Evolutionary conservation across 2,888 invertebrate genomes (phyloP).

Genomic region (Noctua janthina): DNA sequence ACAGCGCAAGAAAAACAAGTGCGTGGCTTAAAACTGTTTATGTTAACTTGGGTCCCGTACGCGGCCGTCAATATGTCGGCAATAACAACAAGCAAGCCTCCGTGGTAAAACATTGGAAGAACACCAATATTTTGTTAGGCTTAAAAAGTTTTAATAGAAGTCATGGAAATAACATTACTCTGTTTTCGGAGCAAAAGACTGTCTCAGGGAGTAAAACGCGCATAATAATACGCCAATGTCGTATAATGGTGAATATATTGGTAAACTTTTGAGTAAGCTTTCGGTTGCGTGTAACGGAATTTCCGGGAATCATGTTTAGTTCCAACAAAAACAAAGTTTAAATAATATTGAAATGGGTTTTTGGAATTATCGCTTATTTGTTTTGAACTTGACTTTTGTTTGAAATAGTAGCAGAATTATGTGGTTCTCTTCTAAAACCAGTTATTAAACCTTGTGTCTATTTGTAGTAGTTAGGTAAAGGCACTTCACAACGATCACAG

Average conservation of each 20-base stretch:
- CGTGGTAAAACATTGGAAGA: conserved; percentile 56
- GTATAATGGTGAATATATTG: conserved; percentile 45
- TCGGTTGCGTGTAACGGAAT: conserved; percentile 25
- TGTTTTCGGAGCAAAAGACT: conserved; percentile 41
- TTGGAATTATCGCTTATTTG: not conserved
- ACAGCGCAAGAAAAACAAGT: conserved; percentile 59
- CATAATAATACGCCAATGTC: conserved; percentile 32
- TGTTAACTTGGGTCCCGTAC: conserved; percentile 43
- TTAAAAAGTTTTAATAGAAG: conserved; percentile 75
- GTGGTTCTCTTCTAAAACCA: not conserved
- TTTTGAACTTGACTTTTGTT: not conserved
- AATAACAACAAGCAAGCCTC: conserved; percentile 55
- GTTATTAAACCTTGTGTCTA: not conserved
- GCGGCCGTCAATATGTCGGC: conserved; percentile 45
- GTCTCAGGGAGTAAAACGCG: conserved; percentile 27
- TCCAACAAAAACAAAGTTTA: not conserved
- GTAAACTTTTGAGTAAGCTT: conserved; percentile 49
- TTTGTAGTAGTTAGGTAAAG: not conserved
- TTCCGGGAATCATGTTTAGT: conserved; percentile 22
- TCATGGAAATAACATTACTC: conserved; percentile 64
- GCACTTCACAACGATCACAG: not conserved
- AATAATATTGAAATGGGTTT: not conserved
- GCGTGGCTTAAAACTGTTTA: conserved; percentile 54
- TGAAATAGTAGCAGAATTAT: not conserved
- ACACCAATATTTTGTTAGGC: conserved; percentile 67